Evolutionary conservation across 1,140 invertebrate genomes (phyloP), one percentile per base, ranked within the genome.

Genomic region (Galleria mellonella): DNA sequence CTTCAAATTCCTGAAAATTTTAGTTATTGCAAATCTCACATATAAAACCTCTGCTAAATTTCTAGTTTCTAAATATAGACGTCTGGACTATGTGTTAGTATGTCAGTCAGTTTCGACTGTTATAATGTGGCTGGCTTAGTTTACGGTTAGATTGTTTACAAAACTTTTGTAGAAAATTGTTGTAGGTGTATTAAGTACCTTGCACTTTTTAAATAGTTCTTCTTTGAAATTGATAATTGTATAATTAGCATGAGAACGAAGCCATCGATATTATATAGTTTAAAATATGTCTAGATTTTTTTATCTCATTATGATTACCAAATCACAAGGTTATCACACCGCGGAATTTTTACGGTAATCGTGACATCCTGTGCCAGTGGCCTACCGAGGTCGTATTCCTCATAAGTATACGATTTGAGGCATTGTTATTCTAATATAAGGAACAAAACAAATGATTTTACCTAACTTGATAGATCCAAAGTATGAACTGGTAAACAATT

Each of bases 291-390:
- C 13, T 37, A 17, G 17, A 23, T 32, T 32, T 11, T 11, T 9
- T 9, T 32, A 11, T 32, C 11, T 32, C 31, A 8, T 8, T 4
- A 32, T 3, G 9, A 32, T 32, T 11, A 23, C 17, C 2, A 11
- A n/a, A 32, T 11, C 31, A 32, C 31, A 11, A 32, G 17, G 42
- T 43, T 41, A 47, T 49, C 38, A 43, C 43, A 30, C 13, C 49
- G 58, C 66, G 66, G 57, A 66, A 66, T 70, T 54, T 62, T 62
- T 54, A 40, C 32, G 55, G 47, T 42, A 23, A 27, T 42, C 41
- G 55, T 70, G 66, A 70, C 66, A 55, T 66, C 66, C 66, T 47
- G 53, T 44, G 66, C 62, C 66, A 66, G 33, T 60, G 66, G 66
- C 66, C 66, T 46, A 66, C 12, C 66, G 59, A 70, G 66, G 49